These are phyloP conservation scores for Rhinoptilus africanus DNA, from an alignment of 2,113 vertebrate genomes.

Conservation along the genomic window DNA sequence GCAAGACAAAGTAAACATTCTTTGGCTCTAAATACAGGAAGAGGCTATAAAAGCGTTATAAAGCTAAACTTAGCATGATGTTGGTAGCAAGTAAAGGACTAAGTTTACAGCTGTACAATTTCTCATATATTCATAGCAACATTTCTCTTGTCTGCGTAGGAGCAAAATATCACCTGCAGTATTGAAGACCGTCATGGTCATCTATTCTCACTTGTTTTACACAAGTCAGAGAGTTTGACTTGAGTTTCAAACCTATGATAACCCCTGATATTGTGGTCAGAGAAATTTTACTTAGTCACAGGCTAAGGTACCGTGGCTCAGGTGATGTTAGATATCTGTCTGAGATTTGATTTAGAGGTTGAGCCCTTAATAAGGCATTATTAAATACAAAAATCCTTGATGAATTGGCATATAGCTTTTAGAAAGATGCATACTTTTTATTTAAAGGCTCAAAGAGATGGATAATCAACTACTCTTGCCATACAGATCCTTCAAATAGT, in stretches of 20 bases:
- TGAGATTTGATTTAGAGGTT: not conserved
- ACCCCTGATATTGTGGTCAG: not conserved
- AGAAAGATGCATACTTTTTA: not conserved
- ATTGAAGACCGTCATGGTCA: not conserved
- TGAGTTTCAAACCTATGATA: not conserved
- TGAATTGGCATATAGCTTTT: not conserved
- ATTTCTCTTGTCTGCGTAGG: not conserved
- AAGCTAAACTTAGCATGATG: not conserved
- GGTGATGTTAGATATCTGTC: not conserved
- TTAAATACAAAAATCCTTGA: not conserved
- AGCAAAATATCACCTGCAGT: not conserved
- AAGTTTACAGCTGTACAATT: not conserved
- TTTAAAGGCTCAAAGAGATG: not conserved
- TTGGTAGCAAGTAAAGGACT: not conserved
- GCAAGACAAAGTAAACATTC: not conserved
- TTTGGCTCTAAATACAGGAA: not conserved
- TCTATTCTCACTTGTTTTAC: not conserved
- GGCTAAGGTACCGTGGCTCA: not conserved
- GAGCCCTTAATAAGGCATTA: not conserved
- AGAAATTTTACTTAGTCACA: not conserved
- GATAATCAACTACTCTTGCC: not conserved
- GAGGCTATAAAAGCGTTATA: not conserved
- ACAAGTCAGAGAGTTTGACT: not conserved
- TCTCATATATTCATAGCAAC: not conserved
- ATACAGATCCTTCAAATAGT: not conserved